Base-by-base conservation (phyloP, 2,797 vertebrate species). In the Galagoides demidoff region DNA sequence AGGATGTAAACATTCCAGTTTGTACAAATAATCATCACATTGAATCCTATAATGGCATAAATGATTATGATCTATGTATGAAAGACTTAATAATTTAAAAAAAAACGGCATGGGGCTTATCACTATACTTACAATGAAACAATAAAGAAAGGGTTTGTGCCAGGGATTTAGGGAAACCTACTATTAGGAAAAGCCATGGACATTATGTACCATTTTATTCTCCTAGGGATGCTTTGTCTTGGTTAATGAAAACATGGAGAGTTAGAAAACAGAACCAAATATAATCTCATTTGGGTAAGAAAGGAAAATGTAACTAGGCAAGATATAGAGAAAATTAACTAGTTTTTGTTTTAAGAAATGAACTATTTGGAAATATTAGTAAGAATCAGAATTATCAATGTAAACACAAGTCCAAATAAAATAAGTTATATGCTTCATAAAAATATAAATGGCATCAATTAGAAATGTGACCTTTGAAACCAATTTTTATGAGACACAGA, bases 161-260 rank as follows among this genome's bases (percentile, higher is more conserved):
- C 49, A 76, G 68, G 39, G 90, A 95, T 70, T n/a, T 17, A 61
- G 16, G 0, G 1, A 52, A 74, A 95, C 71, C 13, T 63, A 59
- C 96, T 57, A 95, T 45, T 95, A 92, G 45, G 70, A n/a, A 93
- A 94, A 3, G 1, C 4, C 92, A 93, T 31, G 10, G 45, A 6
- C 13, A 57, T 78, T 84, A 57, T 78, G 43, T 74, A 37, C 45
- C 34, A 87, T 45, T 70, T 77, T 66, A 86, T 66, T 86, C 4
- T 57, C 11, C 83, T 34, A 59, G 20, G 83, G 16, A 86, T 68
- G 25, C 64, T 94, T 94, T 91, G 3, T 43, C 59, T 74, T 93
- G 7, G 17, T 85, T 27, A 81, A 14, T 90, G 78, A 90, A n/a
- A 87, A 82, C 8, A 61, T 84, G 37, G 10, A 79, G 2, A 71